Base-by-base conservation (phyloP, 2,888 invertebrate species). In the Ochlodes sylvanus region DNA sequence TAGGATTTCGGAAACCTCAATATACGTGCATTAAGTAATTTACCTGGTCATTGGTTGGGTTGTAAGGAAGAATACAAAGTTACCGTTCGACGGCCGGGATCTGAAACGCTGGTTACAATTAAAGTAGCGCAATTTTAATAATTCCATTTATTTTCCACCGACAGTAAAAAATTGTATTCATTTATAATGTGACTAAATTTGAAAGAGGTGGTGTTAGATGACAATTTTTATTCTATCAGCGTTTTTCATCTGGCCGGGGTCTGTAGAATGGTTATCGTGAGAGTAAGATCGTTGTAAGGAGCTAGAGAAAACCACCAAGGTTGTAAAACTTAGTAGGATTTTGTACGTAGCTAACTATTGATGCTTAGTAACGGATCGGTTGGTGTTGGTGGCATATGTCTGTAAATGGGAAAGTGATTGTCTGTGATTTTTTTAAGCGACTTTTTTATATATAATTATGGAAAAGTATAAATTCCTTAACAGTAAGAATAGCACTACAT, bases 401-500 rank as follows among this genome's bases (percentile, higher is more conserved):
- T 93, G 92, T 93, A 92, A 41, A 91, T 89, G 88, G 87, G 85
- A 87, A 90, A 90, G 92, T 92, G 92, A 93, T 93, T 93, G 94
- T 94, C 94, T 94, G 94, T 94, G 94, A 94, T 94, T 94, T 93
- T 93, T 93, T 93, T 93, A 93, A 92, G 94, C 93, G 92, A 94
- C 94, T 92, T 94, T 93, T 93, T 93, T 92, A 92, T 91, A 92
- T 90, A 90, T 89, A 19, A 50, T 50, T 50, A 90, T 87, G 88
- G 83, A 88, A 90, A 87, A 86, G 88, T 88, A 76, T 74, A 79
- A 89, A 91, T 90, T 89, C 91, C 90, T 88, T 91, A 93, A 92
- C 92, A 90, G 86, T 93, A 93, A 94, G 93, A 89, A 91, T 94
- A 93, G 93, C 93, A 93, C 92, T 92, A 92, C 89, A 89, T 93